phyloP scores from a whole-genome alignment of 2,797 vertebrate genomes.

The Antennarius maculatus region DNA sequence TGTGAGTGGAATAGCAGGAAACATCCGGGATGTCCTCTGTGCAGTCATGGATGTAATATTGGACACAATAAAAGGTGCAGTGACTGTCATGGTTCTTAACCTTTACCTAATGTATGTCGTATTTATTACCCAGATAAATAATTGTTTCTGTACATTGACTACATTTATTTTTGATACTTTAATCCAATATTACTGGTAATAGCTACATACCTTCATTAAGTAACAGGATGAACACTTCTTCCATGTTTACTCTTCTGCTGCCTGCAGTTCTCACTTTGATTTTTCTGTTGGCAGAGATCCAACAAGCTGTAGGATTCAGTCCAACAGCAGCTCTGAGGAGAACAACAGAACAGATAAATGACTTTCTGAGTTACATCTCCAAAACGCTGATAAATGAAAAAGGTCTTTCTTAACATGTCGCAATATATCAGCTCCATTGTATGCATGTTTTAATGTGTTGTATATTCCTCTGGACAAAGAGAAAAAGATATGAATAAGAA shows the following conservation, averaged over 20 bases:
- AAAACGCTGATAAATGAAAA: constrained; percentile 57
- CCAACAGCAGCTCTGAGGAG: constrained; percentile 62
- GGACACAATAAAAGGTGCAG: constrained; percentile 63
- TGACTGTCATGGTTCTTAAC: constrained; percentile 4
- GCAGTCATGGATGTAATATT: constrained; percentile 57
- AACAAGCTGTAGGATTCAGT: constrained; percentile 66
- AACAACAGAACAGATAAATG: constrained; percentile 66
- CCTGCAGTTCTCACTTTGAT: background rate
- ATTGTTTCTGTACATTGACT: background rate
- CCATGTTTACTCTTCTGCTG: too few species aligned
- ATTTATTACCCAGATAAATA: background rate
- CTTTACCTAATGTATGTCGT: background rate
- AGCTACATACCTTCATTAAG: too few species aligned
- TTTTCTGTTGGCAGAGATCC: constrained; percentile 55
- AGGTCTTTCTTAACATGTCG: constrained; percentile 55
- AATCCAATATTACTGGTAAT: too few species aligned
- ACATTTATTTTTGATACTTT: background rate
- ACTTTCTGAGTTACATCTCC: constrained; percentile 64
- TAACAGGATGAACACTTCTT: too few species aligned
- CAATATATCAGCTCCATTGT: background rate
- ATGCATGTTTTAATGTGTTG: background rate
- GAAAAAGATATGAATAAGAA: background rate
- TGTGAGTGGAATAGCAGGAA: constrained; percentile 37
- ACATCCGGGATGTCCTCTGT: constrained; percentile 54
- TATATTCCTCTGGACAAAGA: background rate